Evolutionary conservation across 2,113 vertebrate species (phyloP).

Genomic region (Leptocoma aspasia): DNA sequence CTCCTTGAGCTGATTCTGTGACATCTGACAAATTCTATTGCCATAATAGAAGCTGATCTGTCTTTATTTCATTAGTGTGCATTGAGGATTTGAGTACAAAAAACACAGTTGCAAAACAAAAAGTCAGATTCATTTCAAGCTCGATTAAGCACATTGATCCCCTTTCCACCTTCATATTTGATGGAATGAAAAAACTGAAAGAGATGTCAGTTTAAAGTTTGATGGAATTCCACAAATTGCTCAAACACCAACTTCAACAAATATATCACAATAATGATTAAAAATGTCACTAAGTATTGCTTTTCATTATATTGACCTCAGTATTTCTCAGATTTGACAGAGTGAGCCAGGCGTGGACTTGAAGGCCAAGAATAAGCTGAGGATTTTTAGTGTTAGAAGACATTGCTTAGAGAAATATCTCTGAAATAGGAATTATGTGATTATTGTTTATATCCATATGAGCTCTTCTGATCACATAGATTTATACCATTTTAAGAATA

Average conservation of each 20-base stretch:
- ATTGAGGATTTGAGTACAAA: neutral
- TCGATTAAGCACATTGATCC: neutral
- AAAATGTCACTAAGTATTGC: neutral
- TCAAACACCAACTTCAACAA: neutral
- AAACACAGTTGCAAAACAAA: neutral
- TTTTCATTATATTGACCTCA: neutral
- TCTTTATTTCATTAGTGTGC: neutral
- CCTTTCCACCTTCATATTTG: neutral
- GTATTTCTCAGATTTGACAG: neutral
- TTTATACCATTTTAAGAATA: neutral
- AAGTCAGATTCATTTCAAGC: constrained; percentile 19
- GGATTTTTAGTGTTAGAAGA: neutral
- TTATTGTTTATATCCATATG: neutral
- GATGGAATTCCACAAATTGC: neutral
- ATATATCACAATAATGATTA: neutral
- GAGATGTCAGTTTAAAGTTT: neutral
- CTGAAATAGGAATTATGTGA: neutral
- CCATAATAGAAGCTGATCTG: neutral
- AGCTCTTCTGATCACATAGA: neutral
- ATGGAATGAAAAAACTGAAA: neutral
- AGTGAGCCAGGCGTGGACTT: accelerated
- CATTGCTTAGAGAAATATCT: neutral
- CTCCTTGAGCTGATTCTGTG: neutral
- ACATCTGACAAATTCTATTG: neutral
- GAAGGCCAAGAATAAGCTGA: neutral